Evolutionary conservation across 2,113 vertebrate species (phyloP), one percentile per base, ranked within the genome.

Genomic region (Thymallus thymallus): DNA sequence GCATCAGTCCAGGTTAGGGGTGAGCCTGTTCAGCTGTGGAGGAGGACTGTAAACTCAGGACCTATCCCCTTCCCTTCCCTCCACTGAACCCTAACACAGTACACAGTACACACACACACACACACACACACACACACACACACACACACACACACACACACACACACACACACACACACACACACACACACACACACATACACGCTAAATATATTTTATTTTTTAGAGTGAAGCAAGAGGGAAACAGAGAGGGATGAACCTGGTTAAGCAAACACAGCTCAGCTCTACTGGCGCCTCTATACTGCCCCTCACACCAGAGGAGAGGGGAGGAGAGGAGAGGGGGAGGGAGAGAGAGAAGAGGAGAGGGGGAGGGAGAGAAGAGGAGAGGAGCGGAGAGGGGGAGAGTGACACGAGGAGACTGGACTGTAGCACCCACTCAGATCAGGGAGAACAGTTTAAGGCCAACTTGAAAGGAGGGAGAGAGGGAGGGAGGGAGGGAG

Each of bases 191-290:
- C 78, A 76, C 56, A 68, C 30, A 73, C 67, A 13, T 66, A 68
- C 64, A 69, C 32, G 56, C 80, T 45, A 65, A 81, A 80, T 76
- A 74, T 79, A 73, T 74, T 67, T 68, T 85, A 78, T 80, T 84
- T 84, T 84, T 67, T 73, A 86, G 79, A 84, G 80, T 51, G 35
- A 61, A 55, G 64, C 23, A 74, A 72, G 71, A 45, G 74, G 83
- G 80, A 85, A 84, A 88, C 71, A 75, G 85, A 87, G 85, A 89
- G 82, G 84, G 69, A 80, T 90, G 84, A 90, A 89, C 89, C 89
- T 87, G 90, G 90, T 90, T 90, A 91, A 85, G 87, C 88, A 90
- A 91, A 91, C 88, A 88, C 75, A 65, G 80, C 80, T 48, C 68
- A 14, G 77, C 79, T 87, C 77, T 73, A 79, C 83, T 88, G 90